Evolutionary conservation across 2,888 invertebrate genomes (phyloP), one percentile per base, ranked within the genome.

Genomic region (Coenonympha glycerion): DNA sequence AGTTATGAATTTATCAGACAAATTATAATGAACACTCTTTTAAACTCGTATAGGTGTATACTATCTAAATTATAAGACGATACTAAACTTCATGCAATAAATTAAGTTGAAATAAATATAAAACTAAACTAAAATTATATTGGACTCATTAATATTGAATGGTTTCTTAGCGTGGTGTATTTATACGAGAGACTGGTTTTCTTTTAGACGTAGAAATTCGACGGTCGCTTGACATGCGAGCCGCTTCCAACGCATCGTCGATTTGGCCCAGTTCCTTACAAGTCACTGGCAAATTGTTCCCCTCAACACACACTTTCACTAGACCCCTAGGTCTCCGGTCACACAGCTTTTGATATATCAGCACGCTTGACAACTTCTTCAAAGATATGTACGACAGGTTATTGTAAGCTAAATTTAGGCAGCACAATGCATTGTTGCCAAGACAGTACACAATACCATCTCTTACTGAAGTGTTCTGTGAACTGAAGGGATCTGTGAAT

Each of bases 321-420:
- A 83, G 57, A 0, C 83, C 83, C 11, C 48, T 65, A 1, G 74
- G 75, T 5, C 55, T 69, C 49, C 69, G 69, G 2, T 66, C 56
- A 0, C 58, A 16, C 1, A 26, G 19, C 9, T 53, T 69, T 47
- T 83, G 83, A 9, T 57, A 58, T 5, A 37, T 6, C 4, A 83
- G 33, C 0, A 81, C 70, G 0, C 60, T 41, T 5, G 65, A 28
- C 2, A 82, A 36, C 33, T 67, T 76, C 33, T 65, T 67, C 1
- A 81, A 9, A 15, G 65, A 64, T 0, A 61, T 4, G 33, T 64
- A 75, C 1, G 64, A 65, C 1, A 82, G 33, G 44, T 69, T 63
- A 30, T 81, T 83, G 47, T 73, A 83, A 0, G 78, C 67, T 0
- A 82, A 6, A 54, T 77, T 83, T 11, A 83, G 60, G 47, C 68